These are phyloP conservation scores for Rynchops niger DNA, from an alignment of 2,113 vertebrate genomes.

Conservation along the genomic window DNA sequence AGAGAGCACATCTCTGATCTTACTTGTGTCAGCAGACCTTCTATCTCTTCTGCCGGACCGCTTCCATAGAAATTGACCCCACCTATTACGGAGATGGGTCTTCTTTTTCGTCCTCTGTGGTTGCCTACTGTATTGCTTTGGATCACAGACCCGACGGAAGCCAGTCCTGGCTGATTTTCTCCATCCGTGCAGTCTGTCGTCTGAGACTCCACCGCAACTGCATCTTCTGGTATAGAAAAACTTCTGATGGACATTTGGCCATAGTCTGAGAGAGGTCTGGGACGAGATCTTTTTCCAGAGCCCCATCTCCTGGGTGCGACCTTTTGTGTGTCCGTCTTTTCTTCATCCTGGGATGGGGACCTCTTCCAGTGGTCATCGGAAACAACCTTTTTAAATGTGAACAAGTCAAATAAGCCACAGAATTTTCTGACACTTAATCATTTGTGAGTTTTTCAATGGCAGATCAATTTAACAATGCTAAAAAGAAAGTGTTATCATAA, in stretches of 20 bases:
- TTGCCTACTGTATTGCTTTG: conserved; percentile 53
- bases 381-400: conserved; percentile 81
- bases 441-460: neutral
- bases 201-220: conserved; percentile 63
- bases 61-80: conserved; percentile 81
- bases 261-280: conserved; percentile 92
- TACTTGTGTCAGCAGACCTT: conserved; percentile 86
- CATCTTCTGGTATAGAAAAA: conserved; percentile 89
- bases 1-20: conserved; percentile 72
- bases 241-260: conserved; percentile 83
- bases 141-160: neutral
- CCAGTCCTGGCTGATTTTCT: conserved; percentile 35
- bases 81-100: conserved; percentile 90
- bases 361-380: conserved; percentile 75
- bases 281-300: conserved; percentile 77
- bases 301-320: conserved; percentile 74
- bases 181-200: conserved; percentile 29
- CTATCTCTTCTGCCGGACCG: conserved; percentile 77
- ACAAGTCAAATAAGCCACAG: conserved; percentile 74
- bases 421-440: neutral
- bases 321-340: conserved; percentile 67
- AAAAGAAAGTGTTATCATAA: neutral
- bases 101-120: conserved; percentile 70
- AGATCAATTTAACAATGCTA: conserved; percentile 1
- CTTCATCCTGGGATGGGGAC: conserved; percentile 71